Evolutionary conservation across 2,113 vertebrate species (phyloP), one percentile per base, ranked within the genome.

Genomic region (Seriola aureovittata): DNA sequence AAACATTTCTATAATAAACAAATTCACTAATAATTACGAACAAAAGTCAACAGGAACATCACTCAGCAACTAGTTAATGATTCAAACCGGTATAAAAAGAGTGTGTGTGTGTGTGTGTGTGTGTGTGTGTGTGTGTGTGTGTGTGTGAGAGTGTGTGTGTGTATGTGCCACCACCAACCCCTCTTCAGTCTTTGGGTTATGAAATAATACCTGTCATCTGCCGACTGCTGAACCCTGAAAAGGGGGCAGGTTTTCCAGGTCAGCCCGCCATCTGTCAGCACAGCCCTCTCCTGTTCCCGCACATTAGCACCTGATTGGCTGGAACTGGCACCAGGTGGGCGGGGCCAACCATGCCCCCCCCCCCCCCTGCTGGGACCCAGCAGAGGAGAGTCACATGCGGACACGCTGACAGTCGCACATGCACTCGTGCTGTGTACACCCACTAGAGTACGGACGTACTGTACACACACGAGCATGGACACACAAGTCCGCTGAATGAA

Each of bases 151-250:
- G 25, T 25, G 25, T 25, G 63, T 52, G 36, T 65, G 60, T 77
- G 62, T 80, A 74, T 77, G 73, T 32, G 9, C 14, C 32, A 95
- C 94, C 94, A 94, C 94, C 94, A 93, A 95, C 96, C 96, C 94
- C 96, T 96, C 95, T 95, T 96, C 75, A 96, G 95, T 96, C 96
- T 95, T 95, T 95, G 95, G 95, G 96, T 97, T 96, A 97, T 97
- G 96, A 97, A 97, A 97, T 97, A 96, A 97, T 98, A 99, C 97
- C 98, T 98, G 97, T 98, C 97, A 97, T 96, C 96, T 97, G 96
- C 94, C 94, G 96, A 95, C 96, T 96, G 96, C 95, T 97, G 96
- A 97, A 97, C 96, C 96, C 95, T 96, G 95, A 96, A 97, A 96
- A 96, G 95, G 96, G 96, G 96, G 95, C 96, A 96, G 96, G 96